These are phyloP conservation scores for Onthophagus sagittarius DNA, from an alignment of 2,888 invertebrate species.

Conservation along the genomic window DNA sequence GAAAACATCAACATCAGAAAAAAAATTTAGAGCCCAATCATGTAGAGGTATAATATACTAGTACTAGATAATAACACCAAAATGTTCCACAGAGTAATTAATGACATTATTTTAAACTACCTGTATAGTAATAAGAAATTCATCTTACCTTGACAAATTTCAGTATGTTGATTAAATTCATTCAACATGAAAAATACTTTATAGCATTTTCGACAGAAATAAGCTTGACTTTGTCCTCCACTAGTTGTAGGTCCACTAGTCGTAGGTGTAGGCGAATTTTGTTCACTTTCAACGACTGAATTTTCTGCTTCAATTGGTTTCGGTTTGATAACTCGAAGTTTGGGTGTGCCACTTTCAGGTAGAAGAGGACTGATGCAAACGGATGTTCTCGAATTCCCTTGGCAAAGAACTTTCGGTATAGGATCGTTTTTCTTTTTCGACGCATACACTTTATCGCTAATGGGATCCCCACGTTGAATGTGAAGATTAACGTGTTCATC, in stretches of 20 bases:
- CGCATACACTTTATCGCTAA: conserved; percentile 42
- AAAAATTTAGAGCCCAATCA: too few species aligned
- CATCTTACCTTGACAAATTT: not conserved
- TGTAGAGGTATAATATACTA: too few species aligned
- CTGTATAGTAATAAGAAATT: not conserved
- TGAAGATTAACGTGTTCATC: conserved; percentile 42
- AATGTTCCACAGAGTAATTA: too few species aligned
- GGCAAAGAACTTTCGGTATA: conserved; percentile 27
- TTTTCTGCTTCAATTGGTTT: conserved; percentile 33
- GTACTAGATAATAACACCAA: too few species aligned
- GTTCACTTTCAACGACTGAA: not conserved
- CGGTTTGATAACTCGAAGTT: conserved; percentile 33
- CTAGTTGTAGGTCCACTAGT: conserved; percentile 7
- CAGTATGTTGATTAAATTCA: conserved; percentile 45
- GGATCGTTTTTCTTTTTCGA: conserved; percentile 29
- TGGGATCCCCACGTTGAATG: conserved; percentile 35
- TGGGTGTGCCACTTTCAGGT: conserved; percentile 17
- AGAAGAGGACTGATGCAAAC: conserved; percentile 1
- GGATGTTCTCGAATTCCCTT: conserved; percentile 19
- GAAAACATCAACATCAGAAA: too few species aligned
- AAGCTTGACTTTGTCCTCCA: conserved; percentile 44
- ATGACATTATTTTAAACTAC: too few species aligned
- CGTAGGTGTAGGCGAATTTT: not conserved
- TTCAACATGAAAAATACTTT: conserved; percentile 47
- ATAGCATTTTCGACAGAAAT: conserved; percentile 48